Conservation (phyloP, 2,888 invertebrate species). For the Phaedon cochleariae region DNA sequence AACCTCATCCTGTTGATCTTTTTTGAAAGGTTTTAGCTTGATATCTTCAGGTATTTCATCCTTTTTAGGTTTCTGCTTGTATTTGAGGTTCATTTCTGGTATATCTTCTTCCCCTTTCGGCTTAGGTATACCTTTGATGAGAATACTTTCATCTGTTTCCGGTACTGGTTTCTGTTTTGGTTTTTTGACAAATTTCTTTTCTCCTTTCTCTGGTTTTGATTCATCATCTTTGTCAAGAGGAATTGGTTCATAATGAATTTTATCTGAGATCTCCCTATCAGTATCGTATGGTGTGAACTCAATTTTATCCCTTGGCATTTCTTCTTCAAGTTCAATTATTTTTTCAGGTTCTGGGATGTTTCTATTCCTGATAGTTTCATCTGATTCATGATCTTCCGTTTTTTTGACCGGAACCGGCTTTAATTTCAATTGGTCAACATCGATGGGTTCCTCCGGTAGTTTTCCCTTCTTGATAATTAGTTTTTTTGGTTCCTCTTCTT, state of each 20-base stretch:
- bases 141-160: slow-evolving; percentile 45
- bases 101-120: slow-evolving; percentile 55
- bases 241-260: slow-evolving; percentile 55
- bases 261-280: slow-evolving; percentile 55
- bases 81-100: slow-evolving; percentile 60
- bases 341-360: slow-evolving; percentile 19
- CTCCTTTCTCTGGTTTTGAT: slow-evolving; percentile 52
- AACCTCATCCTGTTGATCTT: slow-evolving; percentile 51
- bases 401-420: slow-evolving; percentile 60
- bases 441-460: slow-evolving; percentile 55
- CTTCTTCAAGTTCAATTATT: slow-evolving; percentile 45
- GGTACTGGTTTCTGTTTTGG: slow-evolving; percentile 57
- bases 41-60: slow-evolving; percentile 55
- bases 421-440: slow-evolving; percentile 53
- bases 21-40: slow-evolving; percentile 56
- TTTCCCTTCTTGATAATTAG: slow-evolving; percentile 58
- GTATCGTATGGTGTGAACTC: slow-evolving; percentile 59
- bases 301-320: slow-evolving; percentile 51
- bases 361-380: background rate
- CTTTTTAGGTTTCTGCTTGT: slow-evolving; percentile 55
- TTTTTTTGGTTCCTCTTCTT: slow-evolving; percentile 47
- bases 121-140: slow-evolving; percentile 53
- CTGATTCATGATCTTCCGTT: slow-evolving; percentile 46
- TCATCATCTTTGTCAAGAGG: slow-evolving; percentile 51
- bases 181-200: slow-evolving; percentile 52